Evolutionary conservation across 2,113 vertebrate species (phyloP).

Genomic region (Xiphorhynchus elegans): DNA sequence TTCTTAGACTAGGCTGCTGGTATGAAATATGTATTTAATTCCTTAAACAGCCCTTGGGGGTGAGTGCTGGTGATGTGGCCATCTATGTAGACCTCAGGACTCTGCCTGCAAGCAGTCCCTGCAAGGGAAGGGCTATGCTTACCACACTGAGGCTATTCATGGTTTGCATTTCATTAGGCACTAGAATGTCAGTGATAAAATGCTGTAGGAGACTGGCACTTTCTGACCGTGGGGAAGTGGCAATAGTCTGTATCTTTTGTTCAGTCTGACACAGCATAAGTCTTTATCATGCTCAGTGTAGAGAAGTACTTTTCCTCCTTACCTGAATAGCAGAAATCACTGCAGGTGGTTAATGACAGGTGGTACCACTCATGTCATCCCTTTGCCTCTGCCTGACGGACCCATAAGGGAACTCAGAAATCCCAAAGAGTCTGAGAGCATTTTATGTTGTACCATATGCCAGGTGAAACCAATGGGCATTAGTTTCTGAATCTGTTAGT

Average conservation of each 20-base stretch:
- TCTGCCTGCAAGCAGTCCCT: not conserved
- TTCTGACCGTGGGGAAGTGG: not conserved
- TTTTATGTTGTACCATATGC: not conserved
- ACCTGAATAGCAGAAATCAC: not conserved
- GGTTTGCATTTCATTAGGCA: not conserved
- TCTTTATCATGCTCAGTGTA: not conserved
- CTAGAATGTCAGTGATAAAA: not conserved
- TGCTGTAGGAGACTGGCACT: not conserved
- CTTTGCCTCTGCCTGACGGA: not conserved
- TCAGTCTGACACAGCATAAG: not conserved
- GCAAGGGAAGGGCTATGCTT: not conserved
- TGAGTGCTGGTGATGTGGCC: not conserved
- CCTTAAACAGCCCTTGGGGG: not conserved
- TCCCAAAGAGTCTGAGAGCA: not conserved
- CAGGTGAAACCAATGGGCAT: not conserved
- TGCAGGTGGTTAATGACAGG: not conserved
- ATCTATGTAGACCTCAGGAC: fast-evolving
- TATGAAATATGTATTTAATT: not conserved
- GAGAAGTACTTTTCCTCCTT: not conserved
- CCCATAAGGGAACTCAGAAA: not conserved
- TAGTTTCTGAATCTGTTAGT: not conserved
- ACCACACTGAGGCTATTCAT: fast-evolving
- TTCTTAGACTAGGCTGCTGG: not conserved
- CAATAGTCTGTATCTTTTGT: not conserved
- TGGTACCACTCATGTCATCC: not conserved